Percentiles rank a stretch among this genome's conserved stretches.
These are phyloP conservation scores for Drosophila willistoni DNA, from an alignment of 1,140 invertebrate species.

Conservation along the genomic window DNA sequence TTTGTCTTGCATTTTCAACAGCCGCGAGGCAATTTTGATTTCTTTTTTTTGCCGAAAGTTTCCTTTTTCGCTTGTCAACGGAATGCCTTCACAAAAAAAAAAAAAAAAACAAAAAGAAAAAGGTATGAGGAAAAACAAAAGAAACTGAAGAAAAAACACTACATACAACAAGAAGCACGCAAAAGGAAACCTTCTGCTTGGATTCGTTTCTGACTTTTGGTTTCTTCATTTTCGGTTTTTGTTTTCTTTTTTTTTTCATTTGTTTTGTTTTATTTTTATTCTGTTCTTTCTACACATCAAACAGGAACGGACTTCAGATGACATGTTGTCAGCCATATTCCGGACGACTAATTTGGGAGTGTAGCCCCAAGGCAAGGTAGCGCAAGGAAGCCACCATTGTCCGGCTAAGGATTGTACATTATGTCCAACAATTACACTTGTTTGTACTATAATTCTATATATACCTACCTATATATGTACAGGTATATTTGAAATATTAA, in stretches of 20 bases:
- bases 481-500: background rate
- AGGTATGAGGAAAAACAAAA: slow-evolving; percentile 2
- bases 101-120: background rate
- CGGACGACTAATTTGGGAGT: slow-evolving; percentile 49
- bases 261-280: background rate
- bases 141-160: slow-evolving; percentile 6
- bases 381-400: background rate
- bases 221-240: background rate
- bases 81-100: slow-evolving; percentile 27
- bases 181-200: slow-evolving; percentile 39
- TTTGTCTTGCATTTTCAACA: slow-evolving; percentile 34
- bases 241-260: background rate
- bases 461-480: no score
- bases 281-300: slow-evolving; percentile 36
- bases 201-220: slow-evolving; percentile 24
- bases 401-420: background rate
- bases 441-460: no score
- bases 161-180: background rate
- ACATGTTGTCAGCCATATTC: slow-evolving; percentile 56
- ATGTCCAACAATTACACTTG: background rate
- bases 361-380: slow-evolving; percentile 5
- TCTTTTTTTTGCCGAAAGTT: slow-evolving; percentile 40
- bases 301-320: slow-evolving; percentile 31
- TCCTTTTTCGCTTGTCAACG: slow-evolving; percentile 56
- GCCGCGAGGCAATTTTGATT: slow-evolving; percentile 47